Conservation (phyloP, 2,797 vertebrate genomes). For the Threskiornis aethiopicus region DNA sequence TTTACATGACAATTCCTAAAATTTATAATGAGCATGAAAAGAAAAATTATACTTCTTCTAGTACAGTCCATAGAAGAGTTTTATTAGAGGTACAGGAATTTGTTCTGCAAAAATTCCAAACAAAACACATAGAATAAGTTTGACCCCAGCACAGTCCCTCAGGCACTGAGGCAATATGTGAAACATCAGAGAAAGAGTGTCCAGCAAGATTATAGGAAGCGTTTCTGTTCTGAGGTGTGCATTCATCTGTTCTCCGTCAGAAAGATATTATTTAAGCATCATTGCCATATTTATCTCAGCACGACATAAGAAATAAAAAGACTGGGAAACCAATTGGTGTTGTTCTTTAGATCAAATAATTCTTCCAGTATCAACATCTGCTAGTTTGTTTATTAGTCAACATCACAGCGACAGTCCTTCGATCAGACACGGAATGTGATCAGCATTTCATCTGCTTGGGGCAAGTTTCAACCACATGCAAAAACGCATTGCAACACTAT, state of each 20-base stretch:
- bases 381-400: neutral
- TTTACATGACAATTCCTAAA: neutral
- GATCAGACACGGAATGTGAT: neutral
- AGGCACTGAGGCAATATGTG: neutral
- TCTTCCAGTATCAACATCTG: slow-evolving; percentile 29
- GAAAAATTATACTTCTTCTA: neutral
- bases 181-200: neutral
- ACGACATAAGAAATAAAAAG: neutral
- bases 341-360: neutral
- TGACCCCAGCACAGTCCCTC: neutral
- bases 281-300: neutral
- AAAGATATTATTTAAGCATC: neutral
- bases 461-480: neutral
- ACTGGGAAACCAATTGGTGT: neutral
- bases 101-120: too few relatives aligned
- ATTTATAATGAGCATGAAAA: neutral
- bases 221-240: neutral
- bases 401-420: neutral
- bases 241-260: neutral
- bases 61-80: neutral
- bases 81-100: neutral
- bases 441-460: neutral
- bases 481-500: neutral
- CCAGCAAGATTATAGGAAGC: neutral
- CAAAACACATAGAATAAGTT: neutral